Percentiles rank a stretch among this genome's conserved stretches.
These are phyloP conservation scores for Falco punctatus DNA, from an alignment of 2,113 vertebrate genomes.

Conservation along the genomic window DNA sequence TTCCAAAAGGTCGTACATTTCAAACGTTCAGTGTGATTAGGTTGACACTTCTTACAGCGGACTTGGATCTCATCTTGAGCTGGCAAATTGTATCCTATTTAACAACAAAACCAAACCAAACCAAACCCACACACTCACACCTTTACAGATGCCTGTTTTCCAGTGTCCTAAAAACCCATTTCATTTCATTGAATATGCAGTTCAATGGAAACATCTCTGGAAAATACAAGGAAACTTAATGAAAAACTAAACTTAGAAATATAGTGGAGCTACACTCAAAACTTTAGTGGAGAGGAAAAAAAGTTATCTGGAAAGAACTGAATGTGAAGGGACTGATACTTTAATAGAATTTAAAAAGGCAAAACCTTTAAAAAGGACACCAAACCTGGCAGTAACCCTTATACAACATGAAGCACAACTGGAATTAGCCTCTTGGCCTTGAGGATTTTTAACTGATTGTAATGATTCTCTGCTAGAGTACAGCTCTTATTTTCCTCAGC, in stretches of 20 bases:
- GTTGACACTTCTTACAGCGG: background rate
- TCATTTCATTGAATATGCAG: background rate
- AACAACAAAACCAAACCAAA: background rate
- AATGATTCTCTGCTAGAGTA: background rate
- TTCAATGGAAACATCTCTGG: background rate
- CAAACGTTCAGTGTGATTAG: background rate
- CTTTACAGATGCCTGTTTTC: background rate
- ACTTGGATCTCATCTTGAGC: background rate
- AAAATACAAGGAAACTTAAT: background rate
- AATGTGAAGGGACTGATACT: fast-evolving
- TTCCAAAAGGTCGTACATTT: background rate
- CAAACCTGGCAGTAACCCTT: background rate
- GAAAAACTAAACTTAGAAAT: background rate
- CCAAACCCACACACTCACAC: background rate
- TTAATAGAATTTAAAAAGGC: background rate
- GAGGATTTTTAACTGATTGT: background rate
- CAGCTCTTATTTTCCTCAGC: background rate
- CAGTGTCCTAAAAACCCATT: conserved; percentile 7
- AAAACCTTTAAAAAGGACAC: background rate
- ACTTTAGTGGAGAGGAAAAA: background rate
- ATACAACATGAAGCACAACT: background rate
- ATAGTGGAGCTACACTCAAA: background rate
- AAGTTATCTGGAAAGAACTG: background rate
- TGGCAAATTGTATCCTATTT: background rate
- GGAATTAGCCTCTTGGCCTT: background rate